These are phyloP conservation scores for Oscheius sp. DNA, from an alignment of 2,888 invertebrate species.

Conservation along the genomic window DNA sequence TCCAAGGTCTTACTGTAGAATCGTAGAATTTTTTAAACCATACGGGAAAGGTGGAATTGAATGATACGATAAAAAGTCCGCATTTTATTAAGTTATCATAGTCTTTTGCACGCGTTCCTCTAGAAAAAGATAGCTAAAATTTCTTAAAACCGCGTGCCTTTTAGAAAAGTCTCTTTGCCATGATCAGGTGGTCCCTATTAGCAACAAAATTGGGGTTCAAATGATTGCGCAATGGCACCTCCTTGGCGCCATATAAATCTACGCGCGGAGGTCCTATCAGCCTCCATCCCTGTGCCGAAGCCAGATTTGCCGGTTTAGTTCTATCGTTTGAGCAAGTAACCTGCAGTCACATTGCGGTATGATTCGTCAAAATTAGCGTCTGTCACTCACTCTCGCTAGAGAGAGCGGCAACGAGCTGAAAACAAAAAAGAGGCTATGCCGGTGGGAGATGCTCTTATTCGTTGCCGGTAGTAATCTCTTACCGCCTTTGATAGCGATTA, in stretches of 20 bases:
- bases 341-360: slow-evolving; percentile 1
- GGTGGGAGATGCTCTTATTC: not conserved
- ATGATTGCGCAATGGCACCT: slow-evolving; percentile 15
- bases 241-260: slow-evolving; percentile 29
- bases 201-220: slow-evolving; percentile 23
- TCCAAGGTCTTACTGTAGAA: too few species aligned
- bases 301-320: too few species aligned
- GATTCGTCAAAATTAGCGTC: slow-evolving; percentile 29
- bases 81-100: too few species aligned
- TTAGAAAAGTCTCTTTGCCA: not conserved
- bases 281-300: not conserved
- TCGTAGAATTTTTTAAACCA: too few species aligned
- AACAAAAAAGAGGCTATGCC: slow-evolving; percentile 22
- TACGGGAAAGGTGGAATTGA: too few species aligned
- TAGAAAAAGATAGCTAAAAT: too few species aligned
- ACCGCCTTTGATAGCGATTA: slow-evolving; percentile 30
- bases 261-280: slow-evolving; percentile 31
- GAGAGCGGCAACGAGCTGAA: not conserved
- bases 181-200: slow-evolving; percentile 21
- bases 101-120: too few species aligned
- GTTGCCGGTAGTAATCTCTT: slow-evolving; percentile 23
- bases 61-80: too few species aligned
- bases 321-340: not conserved
- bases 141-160: too few species aligned
- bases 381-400: slow-evolving; percentile 20